phyloP scores from a whole-genome alignment of 92 coral and sea anemone species.

The Porites divaricata region DNA sequence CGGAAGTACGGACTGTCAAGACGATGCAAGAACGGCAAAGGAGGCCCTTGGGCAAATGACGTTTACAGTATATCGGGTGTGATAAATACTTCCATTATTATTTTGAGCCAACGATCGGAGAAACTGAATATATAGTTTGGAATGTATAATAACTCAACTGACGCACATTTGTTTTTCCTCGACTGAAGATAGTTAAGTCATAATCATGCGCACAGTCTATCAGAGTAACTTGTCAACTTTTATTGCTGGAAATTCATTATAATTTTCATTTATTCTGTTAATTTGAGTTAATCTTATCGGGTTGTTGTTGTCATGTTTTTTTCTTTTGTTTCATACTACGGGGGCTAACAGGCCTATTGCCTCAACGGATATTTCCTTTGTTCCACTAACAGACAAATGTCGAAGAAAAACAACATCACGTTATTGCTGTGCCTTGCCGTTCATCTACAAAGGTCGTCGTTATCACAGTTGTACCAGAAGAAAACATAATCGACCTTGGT shows the following conservation, averaged over 20 bases:
- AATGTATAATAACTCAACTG: too few relatives aligned
- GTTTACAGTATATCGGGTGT: conserved; percentile 39
- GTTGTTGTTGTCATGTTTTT: not conserved
- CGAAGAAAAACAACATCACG: conserved; percentile 31
- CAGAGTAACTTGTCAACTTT: too few relatives aligned
- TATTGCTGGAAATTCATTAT: too few relatives aligned
- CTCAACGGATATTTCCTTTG: not conserved
- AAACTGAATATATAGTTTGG: too few relatives aligned
- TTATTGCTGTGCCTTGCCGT: conserved; percentile 73
- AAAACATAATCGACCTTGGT: conserved; percentile 61
- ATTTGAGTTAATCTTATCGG: too few relatives aligned
- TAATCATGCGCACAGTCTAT: too few relatives aligned
- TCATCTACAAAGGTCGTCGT: conserved; percentile 71
- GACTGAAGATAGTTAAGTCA: too few relatives aligned
- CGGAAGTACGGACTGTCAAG: conserved; percentile 52
- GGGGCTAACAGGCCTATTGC: not conserved
- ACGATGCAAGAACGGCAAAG: conserved; percentile 55
- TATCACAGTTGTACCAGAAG: conserved; percentile 69
- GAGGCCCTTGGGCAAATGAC: conserved; percentile 67
- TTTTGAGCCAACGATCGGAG: not conserved
- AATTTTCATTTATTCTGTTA: too few relatives aligned
- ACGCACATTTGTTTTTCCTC: too few relatives aligned
- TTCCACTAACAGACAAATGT: conserved; percentile 16
- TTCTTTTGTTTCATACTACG: not conserved
- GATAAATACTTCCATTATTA: not conserved